These are phyloP conservation scores for Polypterus bichir DNA, from an alignment of 2,113 vertebrate species.

Conservation along the genomic window DNA sequence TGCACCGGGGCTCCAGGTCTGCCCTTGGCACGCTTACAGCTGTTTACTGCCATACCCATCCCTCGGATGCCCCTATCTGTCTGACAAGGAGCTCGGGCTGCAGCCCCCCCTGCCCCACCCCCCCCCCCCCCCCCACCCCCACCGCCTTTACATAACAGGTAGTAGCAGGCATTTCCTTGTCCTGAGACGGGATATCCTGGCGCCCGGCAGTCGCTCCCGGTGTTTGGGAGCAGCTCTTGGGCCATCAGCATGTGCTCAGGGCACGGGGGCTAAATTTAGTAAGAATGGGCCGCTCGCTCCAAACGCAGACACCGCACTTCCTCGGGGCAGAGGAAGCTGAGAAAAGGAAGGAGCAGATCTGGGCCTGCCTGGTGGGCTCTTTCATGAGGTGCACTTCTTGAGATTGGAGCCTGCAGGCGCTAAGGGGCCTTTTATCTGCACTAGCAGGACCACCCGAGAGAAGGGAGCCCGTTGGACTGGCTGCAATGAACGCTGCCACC, in stretches of 20 bases:
- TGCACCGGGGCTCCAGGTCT: conserved; percentile 23
- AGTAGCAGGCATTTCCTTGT: conserved; percentile 97
- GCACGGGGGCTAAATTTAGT: conserved; percentile 71
- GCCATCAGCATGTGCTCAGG: conserved; percentile 25
- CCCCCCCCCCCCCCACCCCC: conserved; percentile 22
- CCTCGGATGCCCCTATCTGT: conserved; percentile 12
- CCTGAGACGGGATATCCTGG: conserved; percentile 98
- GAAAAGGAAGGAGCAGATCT: neutral
- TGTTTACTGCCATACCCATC: conserved; percentile 23
- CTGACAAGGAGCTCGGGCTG: conserved; percentile 28
- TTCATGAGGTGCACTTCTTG: too few relatives aligned
- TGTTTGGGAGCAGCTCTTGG: conserved; percentile 58
- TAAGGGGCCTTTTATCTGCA: too few relatives aligned
- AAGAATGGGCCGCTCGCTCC: conserved; percentile 22
- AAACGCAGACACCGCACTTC: conserved; percentile 37
- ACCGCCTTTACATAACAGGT: conserved; percentile 93
- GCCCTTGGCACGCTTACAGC: conserved; percentile 30
- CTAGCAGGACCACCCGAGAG: too few relatives aligned
- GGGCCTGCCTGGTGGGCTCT: neutral
- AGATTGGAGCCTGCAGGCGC: too few relatives aligned
- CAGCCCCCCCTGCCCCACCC: conserved; percentile 20
- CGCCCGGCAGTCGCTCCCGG: conserved; percentile 89
- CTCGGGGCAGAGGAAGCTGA: conserved; percentile 15
- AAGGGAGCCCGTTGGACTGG: too few relatives aligned
- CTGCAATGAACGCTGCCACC: too few relatives aligned